Conservation (phyloP, 2,888 invertebrate genomes). For the Catocala nupta region DNA sequence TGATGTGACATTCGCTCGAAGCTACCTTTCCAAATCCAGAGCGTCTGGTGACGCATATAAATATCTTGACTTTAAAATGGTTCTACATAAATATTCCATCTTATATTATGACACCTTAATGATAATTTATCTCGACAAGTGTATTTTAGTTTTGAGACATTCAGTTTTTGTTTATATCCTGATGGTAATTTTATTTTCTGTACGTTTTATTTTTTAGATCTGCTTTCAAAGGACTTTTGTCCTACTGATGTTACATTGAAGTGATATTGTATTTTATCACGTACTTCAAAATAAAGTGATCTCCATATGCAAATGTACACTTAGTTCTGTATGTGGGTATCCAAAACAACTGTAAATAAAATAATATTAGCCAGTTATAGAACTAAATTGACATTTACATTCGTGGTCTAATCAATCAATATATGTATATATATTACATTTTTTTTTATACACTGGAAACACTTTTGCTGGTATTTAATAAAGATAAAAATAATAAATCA, state of each 20-base stretch:
- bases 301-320: neutral
- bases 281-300: slow-evolving; percentile 11
- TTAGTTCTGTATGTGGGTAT: neutral
- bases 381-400: too few species aligned
- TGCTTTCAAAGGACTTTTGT: neutral
- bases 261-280: slow-evolving; percentile 30
- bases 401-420: too few species aligned
- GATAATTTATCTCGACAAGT: too few species aligned
- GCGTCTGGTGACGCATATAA: slow-evolving; percentile 2
- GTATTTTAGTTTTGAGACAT: too few species aligned
- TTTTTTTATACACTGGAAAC: slow-evolving; percentile 4
- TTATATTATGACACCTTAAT: too few species aligned
- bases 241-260: slow-evolving; percentile 19
- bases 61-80: neutral
- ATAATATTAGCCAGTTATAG: too few species aligned
- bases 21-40: slow-evolving; percentile 9
- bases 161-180: too few species aligned
- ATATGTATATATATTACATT: too few species aligned
- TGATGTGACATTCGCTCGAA: slow-evolving; percentile 22
- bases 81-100: neutral
- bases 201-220: neutral
- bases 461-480: slow-evolving; percentile 11
- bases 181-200: neutral
- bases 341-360: too few species aligned
- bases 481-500: slow-evolving; percentile 15